These are phyloP conservation scores for Liolophura sinensis DNA, from an alignment of 1,140 invertebrate species.

Conservation along the genomic window DNA sequence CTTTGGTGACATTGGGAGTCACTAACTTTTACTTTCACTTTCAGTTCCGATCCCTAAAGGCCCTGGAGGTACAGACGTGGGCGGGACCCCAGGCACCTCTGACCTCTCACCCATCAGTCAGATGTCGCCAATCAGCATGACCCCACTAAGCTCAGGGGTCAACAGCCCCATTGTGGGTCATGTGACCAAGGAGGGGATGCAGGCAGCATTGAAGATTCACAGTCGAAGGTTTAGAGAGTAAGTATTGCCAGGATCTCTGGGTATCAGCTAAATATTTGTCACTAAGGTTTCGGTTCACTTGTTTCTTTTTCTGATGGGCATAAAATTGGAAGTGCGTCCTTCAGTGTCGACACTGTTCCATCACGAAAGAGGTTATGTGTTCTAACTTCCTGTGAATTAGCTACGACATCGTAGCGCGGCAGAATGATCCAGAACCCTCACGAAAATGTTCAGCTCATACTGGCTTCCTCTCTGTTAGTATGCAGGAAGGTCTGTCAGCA, in stretches of 20 bases:
- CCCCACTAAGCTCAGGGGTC: constrained; percentile 44
- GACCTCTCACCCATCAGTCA: constrained; percentile 57
- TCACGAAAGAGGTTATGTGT: no score
- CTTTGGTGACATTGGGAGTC: no score
- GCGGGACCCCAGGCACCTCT: constrained; percentile 42
- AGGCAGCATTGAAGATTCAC: constrained; percentile 52
- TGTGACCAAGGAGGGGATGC: constrained; percentile 26
- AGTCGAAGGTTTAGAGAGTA: constrained; percentile 57
- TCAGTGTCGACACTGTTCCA: no score
- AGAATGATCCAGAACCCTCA: no score
- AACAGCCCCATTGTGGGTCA: constrained; percentile 49
- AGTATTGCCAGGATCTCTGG: constrained; percentile 20
- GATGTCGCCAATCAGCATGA: constrained; percentile 55
- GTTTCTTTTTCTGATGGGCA: no score
- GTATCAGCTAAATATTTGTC: neutral
- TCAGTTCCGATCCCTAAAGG: constrained; percentile 42
- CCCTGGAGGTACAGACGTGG: constrained; percentile 29
- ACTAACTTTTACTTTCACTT: neutral
- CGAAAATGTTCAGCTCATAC: no score
- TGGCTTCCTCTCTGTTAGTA: no score
- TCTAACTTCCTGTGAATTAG: no score
- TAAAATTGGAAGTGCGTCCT: no score
- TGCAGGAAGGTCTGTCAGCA: no score
- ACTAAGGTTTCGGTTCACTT: no score
- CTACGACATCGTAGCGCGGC: no score